These are phyloP conservation scores for Alloplasta piceator DNA, from an alignment of 2,888 invertebrate species.

Conservation along the genomic window DNA sequence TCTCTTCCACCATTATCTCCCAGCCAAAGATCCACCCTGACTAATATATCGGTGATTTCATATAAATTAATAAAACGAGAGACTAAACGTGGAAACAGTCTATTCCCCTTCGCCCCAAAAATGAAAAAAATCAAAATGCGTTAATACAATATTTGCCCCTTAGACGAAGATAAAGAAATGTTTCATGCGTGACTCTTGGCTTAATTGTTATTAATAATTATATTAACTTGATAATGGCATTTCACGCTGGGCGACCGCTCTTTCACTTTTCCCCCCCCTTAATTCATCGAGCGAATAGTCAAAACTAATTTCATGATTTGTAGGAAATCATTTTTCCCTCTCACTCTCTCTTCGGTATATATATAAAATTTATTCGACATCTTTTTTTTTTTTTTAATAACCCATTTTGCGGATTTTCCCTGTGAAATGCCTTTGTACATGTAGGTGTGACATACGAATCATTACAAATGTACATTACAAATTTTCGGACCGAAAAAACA, in stretches of 20 bases:
- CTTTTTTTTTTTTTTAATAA: conserved; percentile 46
- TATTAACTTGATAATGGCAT: conserved; percentile 46
- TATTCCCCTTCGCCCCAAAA: too few species aligned
- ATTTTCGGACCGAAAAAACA: conserved; percentile 62
- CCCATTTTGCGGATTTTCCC: conserved; percentile 41
- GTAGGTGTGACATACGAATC: conserved; percentile 71
- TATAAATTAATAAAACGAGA: conserved; percentile 43
- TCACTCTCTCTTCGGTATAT: conserved; percentile 1
- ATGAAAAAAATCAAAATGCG: too few species aligned
- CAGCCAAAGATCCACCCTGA: conserved; percentile 26
- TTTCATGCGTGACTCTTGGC: conserved; percentile 33
- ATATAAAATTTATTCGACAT: conserved; percentile 13
- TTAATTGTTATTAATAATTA: conserved; percentile 21
- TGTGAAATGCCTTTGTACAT: conserved; percentile 71
- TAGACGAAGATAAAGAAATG: not conserved
- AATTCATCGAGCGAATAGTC: conserved; percentile 29
- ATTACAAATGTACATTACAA: conserved; percentile 69
- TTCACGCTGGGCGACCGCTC: conserved; percentile 35
- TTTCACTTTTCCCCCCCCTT: conserved; percentile 14
- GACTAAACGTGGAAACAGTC: not conserved
- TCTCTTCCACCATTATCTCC: not conserved
- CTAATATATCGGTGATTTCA: conserved; percentile 15
- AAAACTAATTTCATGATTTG: conserved; percentile 13
- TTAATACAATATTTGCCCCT: too few species aligned
- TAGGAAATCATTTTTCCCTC: conserved; percentile 18